Evolutionary conservation across 1,140 invertebrate species (phyloP), one percentile per base, ranked within the genome.

Genomic region (Drosophila rhopaloa): DNA sequence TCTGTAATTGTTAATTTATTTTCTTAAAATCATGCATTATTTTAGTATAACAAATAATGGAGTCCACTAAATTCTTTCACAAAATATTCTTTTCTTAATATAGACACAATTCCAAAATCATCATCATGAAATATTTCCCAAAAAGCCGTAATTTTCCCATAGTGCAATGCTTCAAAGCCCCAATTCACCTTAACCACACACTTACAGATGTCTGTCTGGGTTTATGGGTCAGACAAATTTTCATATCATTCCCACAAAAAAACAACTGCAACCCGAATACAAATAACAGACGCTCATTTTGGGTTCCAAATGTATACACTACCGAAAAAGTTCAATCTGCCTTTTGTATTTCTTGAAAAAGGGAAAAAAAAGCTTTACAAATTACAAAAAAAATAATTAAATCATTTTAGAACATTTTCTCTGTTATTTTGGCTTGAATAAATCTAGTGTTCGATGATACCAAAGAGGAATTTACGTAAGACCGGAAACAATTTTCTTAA

Each of bases 391-490:
- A 24, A 24, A 24, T 4, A 24, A 24, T 24, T 24, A 24, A 24
- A 4, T 3, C 24, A 2, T 24, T 24, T 24, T 24, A 24, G 24
- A 24, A 24, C 2, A 24, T 24, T 3, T 47, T 48, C 10, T 19
- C 38, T 38, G 4, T 9, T 29, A 6, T 35, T 24, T 40, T 37
- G 14, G 16, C 77, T 77, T 43, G 58, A 79, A 72, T 74, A 50
- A 77, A 77, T 70, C 56, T 60, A 55, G 61, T 84, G 63, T 67
- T 81, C 66, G 62, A 61, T 81, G 62, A 58, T 29, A 63, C 13
- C 60, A 24, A 47, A 32, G 10, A 16, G 38, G n/a, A 29, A 41
- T 9, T 65, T 66, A 24, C 6, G 10, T 27, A 40, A 32, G 24
- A 13, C 55, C 37, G 38, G 40, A 61, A 76, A 60, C 67, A 53